phyloP scores from a whole-genome alignment of 1,140 invertebrate genomes.

The Ooceraea biroi region DNA sequence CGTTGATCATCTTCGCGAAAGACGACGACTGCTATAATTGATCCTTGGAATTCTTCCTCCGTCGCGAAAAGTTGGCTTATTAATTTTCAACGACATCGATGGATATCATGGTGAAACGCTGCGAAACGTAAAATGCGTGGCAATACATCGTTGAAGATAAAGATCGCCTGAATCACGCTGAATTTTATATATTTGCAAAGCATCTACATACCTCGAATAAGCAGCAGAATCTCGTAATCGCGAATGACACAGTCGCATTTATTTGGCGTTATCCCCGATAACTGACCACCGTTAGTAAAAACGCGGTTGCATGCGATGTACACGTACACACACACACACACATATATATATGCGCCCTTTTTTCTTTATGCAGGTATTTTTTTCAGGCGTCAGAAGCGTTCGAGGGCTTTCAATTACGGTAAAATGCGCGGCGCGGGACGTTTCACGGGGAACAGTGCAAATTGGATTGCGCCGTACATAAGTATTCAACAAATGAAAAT shows the following conservation, averaged over 20 bases:
- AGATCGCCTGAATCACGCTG: not conserved
- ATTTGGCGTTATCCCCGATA: slow-evolving; percentile 20
- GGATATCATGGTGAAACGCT: no score
- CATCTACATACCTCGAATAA: no score
- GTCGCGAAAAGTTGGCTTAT: slow-evolving; percentile 42
- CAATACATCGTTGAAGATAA: not conserved
- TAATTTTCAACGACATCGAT: slow-evolving; percentile 38
- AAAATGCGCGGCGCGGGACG: slow-evolving; percentile 76
- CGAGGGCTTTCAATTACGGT: slow-evolving; percentile 83
- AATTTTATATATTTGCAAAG: no score
- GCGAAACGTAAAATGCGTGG: not conserved
- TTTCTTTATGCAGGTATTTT: slow-evolving; percentile 67
- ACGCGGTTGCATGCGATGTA: slow-evolving; percentile 2
- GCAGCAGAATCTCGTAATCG: not conserved
- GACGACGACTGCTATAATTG: slow-evolving; percentile 54
- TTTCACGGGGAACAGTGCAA: slow-evolving; percentile 76
- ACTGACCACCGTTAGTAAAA: slow-evolving; percentile 17
- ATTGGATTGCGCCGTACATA: slow-evolving; percentile 85
- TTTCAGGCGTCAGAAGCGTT: slow-evolving; percentile 77
- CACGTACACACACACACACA: not conserved
- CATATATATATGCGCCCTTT: not conserved
- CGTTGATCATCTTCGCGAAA: slow-evolving; percentile 35
- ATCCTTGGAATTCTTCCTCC: slow-evolving; percentile 40
- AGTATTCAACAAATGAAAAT: slow-evolving; percentile 86
- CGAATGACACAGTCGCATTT: not conserved